Evolutionary conservation across 2,113 vertebrate species (phyloP), one percentile per base, ranked within the genome.

Genomic region (Mobula hypostoma): DNA sequence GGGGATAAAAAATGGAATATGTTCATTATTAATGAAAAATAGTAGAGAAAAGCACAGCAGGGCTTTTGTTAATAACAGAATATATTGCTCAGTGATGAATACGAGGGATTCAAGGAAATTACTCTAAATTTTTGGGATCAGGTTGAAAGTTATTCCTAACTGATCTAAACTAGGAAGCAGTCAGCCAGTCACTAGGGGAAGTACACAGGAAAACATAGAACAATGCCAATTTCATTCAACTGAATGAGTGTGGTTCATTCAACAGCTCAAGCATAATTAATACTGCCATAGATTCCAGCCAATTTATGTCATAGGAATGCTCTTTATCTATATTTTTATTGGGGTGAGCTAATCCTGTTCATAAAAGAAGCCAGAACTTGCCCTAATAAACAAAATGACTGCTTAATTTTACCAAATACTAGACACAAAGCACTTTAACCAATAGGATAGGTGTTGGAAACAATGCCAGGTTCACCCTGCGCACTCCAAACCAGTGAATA

Each of bases 11-110:
- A 87, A 61, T 5, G 56, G 48, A 87, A 87, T 29, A 87, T 88
- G 85, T 66, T 88, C 58, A 88, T 88, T 66, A 63, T 66, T 63
- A 88, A 88, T 63, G 63, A 58, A 88, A 88, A 88, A 88, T 88
- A 88, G 63, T n/a, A 66, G 85, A 66, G 85, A 66, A 88, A 27
- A 66, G 58, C 85, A 66, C 58, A 88, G 85, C 85, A 66, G 58
- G 85, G 15, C 29, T n/a, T 27, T 1, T 66, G 61, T 58, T 63
- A 88, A 63, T 88, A 66, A 88, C 58, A 66, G 58, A 87, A 29
- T 63, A 1, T 5, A n/a, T 88, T 63, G 27, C 29, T 88, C 58
- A 27, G 85, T 88, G 63, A 90, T 90, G 61, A 90, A 32, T 88
- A 58, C 14, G 12, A 88, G 58, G 58, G 66, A 90, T 90, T 63